phyloP scores from a whole-genome alignment of 2,113 vertebrate species.

The Nothocercus nigrocapillus region DNA sequence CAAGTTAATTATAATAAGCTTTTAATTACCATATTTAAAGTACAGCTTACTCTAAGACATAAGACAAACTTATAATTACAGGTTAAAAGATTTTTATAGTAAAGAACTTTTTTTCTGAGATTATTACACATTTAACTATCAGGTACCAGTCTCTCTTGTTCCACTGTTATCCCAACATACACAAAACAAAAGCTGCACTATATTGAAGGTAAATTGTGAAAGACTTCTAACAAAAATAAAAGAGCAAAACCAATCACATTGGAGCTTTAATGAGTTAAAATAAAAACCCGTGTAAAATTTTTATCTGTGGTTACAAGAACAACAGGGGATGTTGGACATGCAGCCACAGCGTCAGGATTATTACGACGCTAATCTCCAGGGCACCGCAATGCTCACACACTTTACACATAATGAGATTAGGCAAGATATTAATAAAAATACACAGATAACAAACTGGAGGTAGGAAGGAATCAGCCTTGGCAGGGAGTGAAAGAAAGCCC shows the following conservation, averaged over 20 bases:
- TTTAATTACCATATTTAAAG: constrained; percentile 1
- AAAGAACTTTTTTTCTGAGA: background rate
- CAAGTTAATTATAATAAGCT: background rate
- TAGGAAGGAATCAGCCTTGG: background rate
- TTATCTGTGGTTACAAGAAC: background rate
- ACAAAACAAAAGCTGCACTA: background rate
- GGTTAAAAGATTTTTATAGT: background rate
- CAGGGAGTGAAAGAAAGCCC: background rate
- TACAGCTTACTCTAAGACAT: background rate
- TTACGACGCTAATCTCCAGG: background rate
- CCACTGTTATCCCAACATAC: background rate
- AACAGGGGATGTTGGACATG: background rate
- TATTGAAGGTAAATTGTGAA: background rate
- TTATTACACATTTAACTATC: background rate
- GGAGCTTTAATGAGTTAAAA: background rate
- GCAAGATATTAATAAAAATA: background rate
- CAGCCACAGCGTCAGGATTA: background rate
- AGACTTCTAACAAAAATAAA: background rate
- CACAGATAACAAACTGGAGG: background rate
- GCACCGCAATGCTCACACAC: background rate
- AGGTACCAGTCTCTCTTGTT: background rate
- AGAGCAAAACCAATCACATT: background rate
- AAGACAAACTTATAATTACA: background rate
- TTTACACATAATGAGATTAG: background rate
- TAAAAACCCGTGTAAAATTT: background rate